phyloP scores from a whole-genome alignment of 2,888 invertebrate species.

The Drosophila hamatofila region DNA sequence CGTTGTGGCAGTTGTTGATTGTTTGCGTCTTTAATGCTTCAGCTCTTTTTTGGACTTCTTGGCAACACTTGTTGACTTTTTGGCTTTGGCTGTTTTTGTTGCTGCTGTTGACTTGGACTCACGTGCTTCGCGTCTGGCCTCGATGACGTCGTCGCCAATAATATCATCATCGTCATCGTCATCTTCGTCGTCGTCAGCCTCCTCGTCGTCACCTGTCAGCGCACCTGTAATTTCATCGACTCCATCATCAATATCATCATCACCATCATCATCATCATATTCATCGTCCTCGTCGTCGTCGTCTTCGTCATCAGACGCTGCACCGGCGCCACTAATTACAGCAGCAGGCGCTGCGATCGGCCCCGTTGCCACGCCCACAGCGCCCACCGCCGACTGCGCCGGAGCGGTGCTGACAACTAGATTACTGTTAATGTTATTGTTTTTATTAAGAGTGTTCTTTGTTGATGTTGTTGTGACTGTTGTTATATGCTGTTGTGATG shows the following conservation, averaged over 20 bases:
- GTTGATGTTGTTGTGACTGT: slow-evolving; percentile 45
- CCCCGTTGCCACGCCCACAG: slow-evolving; percentile 53
- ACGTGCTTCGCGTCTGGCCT: slow-evolving; percentile 91
- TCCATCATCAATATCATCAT: slow-evolving; percentile 86
- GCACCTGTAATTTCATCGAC: slow-evolving; percentile 89
- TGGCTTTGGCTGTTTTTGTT: slow-evolving; percentile 81
- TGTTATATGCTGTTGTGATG: slow-evolving; percentile 67
- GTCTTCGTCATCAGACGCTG: slow-evolving; percentile 85
- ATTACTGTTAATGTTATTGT: slow-evolving; percentile 54
- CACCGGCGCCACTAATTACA: slow-evolving; percentile 83
- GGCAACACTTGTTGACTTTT: slow-evolving; percentile 84
- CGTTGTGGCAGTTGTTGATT: slow-evolving; percentile 40
- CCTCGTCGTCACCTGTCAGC: slow-evolving; percentile 89
- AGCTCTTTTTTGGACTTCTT: slow-evolving; percentile 83
- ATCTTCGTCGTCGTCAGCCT: slow-evolving; percentile 88
- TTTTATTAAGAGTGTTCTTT: slow-evolving; percentile 68
- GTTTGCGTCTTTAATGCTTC: slow-evolving; percentile 74
- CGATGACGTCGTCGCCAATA: slow-evolving; percentile 88
- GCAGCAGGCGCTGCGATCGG: slow-evolving; percentile 37
- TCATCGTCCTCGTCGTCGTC: slow-evolving; percentile 59
- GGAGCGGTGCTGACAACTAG: slow-evolving; percentile 46
- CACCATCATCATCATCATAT: slow-evolving; percentile 64
- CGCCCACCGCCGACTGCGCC: slow-evolving; percentile 45
- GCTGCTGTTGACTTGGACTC: slow-evolving; percentile 91
- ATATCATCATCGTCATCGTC: slow-evolving; percentile 89